These are phyloP conservation scores for Mixornis gularis DNA, from an alignment of 2,113 vertebrate genomes.

Conservation along the genomic window DNA sequence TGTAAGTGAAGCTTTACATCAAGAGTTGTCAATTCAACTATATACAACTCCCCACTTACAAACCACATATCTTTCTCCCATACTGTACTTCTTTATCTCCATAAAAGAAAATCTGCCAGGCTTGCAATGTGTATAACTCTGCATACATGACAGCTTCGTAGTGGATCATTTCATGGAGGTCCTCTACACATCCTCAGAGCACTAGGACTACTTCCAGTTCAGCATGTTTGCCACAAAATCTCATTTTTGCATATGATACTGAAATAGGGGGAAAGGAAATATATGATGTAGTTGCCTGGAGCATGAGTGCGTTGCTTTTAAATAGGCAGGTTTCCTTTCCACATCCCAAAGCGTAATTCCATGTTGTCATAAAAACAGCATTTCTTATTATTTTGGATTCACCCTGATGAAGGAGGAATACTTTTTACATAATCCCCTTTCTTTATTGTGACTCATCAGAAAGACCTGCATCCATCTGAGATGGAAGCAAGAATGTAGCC, in stretches of 20 bases:
- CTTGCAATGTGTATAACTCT: background rate
- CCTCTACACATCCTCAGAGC: background rate
- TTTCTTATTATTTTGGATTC: background rate
- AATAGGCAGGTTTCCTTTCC: background rate
- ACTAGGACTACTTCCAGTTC: background rate
- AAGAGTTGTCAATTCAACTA: background rate
- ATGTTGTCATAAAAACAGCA: background rate
- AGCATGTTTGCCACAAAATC: background rate
- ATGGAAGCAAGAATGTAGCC: background rate
- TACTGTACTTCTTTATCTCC: background rate
- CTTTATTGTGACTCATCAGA: background rate
- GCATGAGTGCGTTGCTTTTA: background rate
- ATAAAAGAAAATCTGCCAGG: background rate
- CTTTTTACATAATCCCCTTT: background rate
- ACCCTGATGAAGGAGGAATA: background rate
- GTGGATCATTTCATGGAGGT: background rate
- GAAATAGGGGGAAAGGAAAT: background rate
- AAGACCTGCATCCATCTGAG: background rate
- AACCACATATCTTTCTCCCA: background rate
- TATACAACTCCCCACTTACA: background rate
- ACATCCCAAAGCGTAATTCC: fast-evolving
- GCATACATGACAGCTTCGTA: background rate
- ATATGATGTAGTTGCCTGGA: background rate
- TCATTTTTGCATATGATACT: background rate
- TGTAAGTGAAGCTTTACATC: background rate